Evolutionary conservation across 2,113 vertebrate genomes (phyloP).

Genomic region (Brevimyrus niger): DNA sequence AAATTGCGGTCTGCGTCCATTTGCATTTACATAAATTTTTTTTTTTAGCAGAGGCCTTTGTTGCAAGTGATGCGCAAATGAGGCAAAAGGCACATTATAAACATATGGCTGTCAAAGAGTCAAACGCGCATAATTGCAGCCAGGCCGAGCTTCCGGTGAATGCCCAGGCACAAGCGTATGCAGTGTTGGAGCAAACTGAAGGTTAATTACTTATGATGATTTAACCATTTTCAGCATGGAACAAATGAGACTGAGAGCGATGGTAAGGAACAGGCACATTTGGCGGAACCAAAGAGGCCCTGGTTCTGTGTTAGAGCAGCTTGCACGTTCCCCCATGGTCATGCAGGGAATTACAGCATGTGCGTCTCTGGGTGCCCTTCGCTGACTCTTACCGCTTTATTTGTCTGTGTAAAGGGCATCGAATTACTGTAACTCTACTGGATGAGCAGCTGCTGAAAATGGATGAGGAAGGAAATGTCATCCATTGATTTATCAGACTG

Average conservation of each 20-base stretch:
- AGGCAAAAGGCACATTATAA: neutral
- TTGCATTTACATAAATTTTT: neutral
- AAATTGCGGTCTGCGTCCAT: neutral
- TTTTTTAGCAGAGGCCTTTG: neutral
- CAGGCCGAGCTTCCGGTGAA: neutral
- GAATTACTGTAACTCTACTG: neutral
- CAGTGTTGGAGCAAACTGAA: neutral
- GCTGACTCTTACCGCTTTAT: neutral
- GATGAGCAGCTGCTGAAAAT: neutral
- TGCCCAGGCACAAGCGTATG: neutral
- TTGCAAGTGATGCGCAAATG: neutral
- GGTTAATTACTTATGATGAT: neutral
- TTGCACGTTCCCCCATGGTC: neutral
- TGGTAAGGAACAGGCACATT: neutral
- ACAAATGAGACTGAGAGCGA: neutral
- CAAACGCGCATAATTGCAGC: neutral
- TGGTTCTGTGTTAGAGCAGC: neutral
- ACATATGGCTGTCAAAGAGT: neutral
- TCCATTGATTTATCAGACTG: neutral
- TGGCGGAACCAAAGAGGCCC: neutral
- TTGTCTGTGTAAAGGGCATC: neutral
- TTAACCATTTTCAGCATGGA: neutral
- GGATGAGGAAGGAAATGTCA: neutral
- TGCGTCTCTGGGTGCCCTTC: neutral
- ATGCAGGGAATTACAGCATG: neutral